phyloP scores from a whole-genome alignment of 2,888 invertebrate species.

The Pandemis heparana region DNA sequence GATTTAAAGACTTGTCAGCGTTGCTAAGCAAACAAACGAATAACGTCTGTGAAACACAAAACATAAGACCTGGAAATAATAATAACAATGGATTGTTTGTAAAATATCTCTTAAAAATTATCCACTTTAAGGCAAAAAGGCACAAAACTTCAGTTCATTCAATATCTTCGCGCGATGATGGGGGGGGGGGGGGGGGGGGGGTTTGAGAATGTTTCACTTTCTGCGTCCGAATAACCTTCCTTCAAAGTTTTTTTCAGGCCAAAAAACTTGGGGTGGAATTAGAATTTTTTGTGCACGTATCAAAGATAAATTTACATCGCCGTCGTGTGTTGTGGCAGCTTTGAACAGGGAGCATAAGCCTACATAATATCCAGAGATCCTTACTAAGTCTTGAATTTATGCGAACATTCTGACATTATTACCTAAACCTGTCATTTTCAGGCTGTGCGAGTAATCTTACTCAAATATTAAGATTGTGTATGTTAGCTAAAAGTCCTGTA shows the following conservation, averaged over 20 bases:
- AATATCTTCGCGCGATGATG: too few species aligned
- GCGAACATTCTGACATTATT: background rate
- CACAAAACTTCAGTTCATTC: too few species aligned
- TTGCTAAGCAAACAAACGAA: conserved; percentile 9
- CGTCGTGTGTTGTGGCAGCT: background rate
- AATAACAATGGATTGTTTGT: background rate
- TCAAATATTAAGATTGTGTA: background rate
- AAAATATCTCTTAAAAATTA: background rate
- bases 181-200: too few species aligned
- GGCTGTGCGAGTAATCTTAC: background rate
- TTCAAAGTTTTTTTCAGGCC: too few species aligned
- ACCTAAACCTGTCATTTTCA: background rate
- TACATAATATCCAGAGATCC: background rate
- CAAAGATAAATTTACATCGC: conserved; percentile 21
- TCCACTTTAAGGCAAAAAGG: background rate
- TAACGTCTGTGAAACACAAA: background rate
- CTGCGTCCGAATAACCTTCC: too few species aligned
- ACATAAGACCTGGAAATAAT: background rate
- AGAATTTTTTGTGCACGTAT: conserved; percentile 27
- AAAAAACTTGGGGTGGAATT: background rate
- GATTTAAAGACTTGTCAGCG: conserved; percentile 2
- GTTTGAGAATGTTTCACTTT: too few species aligned
- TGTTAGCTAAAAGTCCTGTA: background rate
- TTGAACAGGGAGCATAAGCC: conserved; percentile 13
- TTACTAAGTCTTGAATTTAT: conserved; percentile 1